Conservation (phyloP, 2,113 vertebrate species). For the Tragelaphus scriptus region DNA sequence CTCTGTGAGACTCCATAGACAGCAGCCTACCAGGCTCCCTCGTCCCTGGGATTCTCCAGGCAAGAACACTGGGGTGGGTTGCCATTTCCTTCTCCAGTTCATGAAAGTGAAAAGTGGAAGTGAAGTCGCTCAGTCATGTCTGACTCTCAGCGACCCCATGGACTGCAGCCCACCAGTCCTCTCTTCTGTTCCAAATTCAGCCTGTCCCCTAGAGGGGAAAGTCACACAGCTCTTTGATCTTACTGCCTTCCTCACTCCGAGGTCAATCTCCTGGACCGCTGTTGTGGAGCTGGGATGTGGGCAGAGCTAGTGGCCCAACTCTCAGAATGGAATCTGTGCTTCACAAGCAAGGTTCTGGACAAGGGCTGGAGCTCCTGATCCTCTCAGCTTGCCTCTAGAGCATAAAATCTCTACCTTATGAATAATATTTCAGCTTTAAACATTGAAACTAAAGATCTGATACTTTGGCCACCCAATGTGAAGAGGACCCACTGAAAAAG, state of each 20-base stretch:
- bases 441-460: not conserved
- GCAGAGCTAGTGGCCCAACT: not conserved
- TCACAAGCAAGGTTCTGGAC: not conserved
- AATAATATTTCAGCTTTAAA: not conserved
- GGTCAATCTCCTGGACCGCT: not conserved
- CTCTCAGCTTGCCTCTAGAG: not conserved
- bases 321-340: not conserved
- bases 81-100: too few species aligned
- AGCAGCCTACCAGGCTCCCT: too few species aligned
- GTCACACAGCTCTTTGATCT: not conserved
- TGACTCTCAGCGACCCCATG: too few species aligned
- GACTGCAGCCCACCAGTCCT: too few species aligned
- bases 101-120: too few species aligned
- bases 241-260: not conserved
- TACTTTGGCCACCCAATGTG: not conserved
- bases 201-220: too few species aligned
- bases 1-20: accelerated
- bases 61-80: too few species aligned
- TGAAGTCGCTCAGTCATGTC: too few species aligned
- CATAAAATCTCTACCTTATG: not conserved
- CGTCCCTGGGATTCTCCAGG: too few species aligned
- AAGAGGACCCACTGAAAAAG: not conserved
- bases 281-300: not conserved
- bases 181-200: not conserved
- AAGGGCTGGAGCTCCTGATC: not conserved